These are phyloP conservation scores for Phengaris alcon DNA, from an alignment of 2,888 invertebrate genomes.

Conservation along the genomic window DNA sequence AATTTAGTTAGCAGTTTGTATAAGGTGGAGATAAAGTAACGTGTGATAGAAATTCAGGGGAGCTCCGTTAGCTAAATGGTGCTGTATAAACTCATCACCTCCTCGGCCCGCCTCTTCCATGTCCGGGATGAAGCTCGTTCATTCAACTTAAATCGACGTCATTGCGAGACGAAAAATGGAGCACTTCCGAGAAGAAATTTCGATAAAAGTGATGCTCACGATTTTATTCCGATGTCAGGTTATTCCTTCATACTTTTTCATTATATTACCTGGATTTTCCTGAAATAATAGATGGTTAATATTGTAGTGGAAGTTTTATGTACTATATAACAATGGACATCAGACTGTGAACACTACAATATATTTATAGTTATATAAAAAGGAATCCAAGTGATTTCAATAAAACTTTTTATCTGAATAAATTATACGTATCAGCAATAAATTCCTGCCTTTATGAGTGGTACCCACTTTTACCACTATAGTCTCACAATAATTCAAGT, in stretches of 20 bases:
- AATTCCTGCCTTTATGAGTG: no score
- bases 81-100: conserved; percentile 75
- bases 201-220: conserved; percentile 54
- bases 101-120: conserved; percentile 73
- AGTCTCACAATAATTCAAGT: background rate
- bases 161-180: conserved; percentile 73
- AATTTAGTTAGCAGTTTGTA: conserved; percentile 30
- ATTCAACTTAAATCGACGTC: conserved; percentile 77
- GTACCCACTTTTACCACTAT: background rate
- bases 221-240: background rate
- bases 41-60: conserved; percentile 50
- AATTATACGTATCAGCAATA: no score
- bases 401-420: no score
- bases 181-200: conserved; percentile 70
- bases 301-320: background rate
- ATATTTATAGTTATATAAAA: no score
- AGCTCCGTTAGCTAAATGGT: conserved; percentile 70
- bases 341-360: no score
- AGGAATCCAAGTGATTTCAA: no score
- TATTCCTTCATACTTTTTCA: background rate
- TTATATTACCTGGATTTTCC: background rate
- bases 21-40: conserved; percentile 32
- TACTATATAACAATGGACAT: no score
- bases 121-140: conserved; percentile 74
- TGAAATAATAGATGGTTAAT: background rate